Evolutionary conservation across 2,888 invertebrate species (phyloP).

Genomic region (Eustalomyia histrio): DNA sequence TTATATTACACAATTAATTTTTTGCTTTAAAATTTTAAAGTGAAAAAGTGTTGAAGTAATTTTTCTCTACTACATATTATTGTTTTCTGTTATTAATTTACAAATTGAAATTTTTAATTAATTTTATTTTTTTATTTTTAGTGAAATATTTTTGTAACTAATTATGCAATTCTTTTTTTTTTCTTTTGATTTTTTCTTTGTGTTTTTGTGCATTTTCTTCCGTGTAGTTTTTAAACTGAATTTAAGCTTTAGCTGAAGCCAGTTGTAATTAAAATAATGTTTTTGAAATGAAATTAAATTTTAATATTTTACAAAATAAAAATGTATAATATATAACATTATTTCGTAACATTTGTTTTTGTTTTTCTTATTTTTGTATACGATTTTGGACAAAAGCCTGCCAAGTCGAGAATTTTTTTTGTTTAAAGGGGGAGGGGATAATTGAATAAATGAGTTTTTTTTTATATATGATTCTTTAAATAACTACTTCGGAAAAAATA

Average conservation of each 20-base stretch:
- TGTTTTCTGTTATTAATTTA: conserved; percentile 2
- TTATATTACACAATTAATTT: background rate
- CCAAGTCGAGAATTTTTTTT: conserved; percentile 80
- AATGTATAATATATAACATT: conserved; percentile 17
- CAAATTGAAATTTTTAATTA: conserved; percentile 14
- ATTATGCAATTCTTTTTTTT: conserved; percentile 60
- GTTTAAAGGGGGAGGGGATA: conserved; percentile 73
- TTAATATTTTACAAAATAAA: conserved; percentile 57
- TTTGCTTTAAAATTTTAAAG: background rate
- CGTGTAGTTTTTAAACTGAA: conserved; percentile 47
- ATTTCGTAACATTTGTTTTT: conserved; percentile 37
- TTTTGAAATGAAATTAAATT: conserved; percentile 24
- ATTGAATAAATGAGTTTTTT: conserved; percentile 75
- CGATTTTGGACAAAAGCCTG: conserved; percentile 78
- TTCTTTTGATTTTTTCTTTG: conserved; percentile 68
- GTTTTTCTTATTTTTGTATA: conserved; percentile 13
- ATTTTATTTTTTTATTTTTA: conserved; percentile 1
- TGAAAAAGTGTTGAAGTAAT: background rate
- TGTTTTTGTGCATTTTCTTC: conserved; percentile 26
- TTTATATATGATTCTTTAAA: too few species aligned
- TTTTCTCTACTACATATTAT: conserved; percentile 17
- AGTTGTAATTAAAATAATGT: conserved; percentile 29
- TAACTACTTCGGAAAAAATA: too few species aligned
- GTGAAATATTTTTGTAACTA: conserved; percentile 15
- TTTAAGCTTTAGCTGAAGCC: conserved; percentile 54